Conservation (phyloP, 1,140 invertebrate genomes). For the Brachionus plicatilis region DNA sequence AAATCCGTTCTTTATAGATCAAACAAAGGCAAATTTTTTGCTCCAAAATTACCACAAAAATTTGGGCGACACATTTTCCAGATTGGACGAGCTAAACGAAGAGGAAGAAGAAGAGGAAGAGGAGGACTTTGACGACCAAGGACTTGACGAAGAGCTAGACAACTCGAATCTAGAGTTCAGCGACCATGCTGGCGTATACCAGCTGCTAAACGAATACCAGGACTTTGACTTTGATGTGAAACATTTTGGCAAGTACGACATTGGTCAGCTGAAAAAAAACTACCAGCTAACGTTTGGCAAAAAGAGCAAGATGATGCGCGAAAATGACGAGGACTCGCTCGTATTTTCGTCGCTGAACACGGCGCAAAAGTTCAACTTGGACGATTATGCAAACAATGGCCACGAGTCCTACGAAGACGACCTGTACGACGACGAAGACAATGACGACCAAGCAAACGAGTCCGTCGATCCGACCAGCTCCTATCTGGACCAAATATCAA, state of each 20-base stretch:
- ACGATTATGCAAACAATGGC: neutral
- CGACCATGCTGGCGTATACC: slow-evolving; percentile 4
- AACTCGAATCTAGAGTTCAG: slow-evolving; percentile 25
- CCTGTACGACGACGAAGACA: neutral
- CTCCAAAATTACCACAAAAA: neutral
- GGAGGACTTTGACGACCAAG: neutral
- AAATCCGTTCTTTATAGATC: slow-evolving; percentile 25
- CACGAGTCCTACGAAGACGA: neutral
- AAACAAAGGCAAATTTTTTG: slow-evolving; percentile 10
- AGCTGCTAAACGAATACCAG: neutral
- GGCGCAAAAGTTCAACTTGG: neutral
- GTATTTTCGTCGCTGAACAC: neutral
- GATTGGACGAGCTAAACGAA: neutral
- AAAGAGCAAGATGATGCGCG: neutral
- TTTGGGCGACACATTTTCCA: neutral
- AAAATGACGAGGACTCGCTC: slow-evolving; percentile 10
- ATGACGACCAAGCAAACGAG: neutral
- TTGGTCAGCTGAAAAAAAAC: slow-evolving; percentile 5
- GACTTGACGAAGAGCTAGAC: neutral
- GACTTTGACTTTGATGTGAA: neutral
- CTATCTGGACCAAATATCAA: neutral
- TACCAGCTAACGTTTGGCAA: slow-evolving; percentile 16
- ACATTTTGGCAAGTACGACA: neutral
- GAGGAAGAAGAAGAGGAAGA: neutral
- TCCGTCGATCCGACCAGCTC: neutral